Conservation (phyloP, 2,888 invertebrate species). For the Drosophila nigricruria region DNA sequence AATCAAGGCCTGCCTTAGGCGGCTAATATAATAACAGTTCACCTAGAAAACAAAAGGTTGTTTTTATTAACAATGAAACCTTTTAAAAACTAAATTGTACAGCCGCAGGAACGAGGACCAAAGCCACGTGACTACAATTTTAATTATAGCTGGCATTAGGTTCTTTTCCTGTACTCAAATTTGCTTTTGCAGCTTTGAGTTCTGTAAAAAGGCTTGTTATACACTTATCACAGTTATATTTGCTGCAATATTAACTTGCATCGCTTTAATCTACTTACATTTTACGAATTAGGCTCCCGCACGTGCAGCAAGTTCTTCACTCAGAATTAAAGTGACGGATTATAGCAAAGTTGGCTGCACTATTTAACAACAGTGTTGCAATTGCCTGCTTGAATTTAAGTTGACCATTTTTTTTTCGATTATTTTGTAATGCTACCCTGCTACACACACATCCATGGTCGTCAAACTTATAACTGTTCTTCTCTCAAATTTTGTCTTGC, state of each 20-base stretch:
- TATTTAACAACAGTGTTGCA: background rate
- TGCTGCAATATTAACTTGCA: conserved; percentile 51
- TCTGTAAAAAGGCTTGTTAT: conserved; percentile 60
- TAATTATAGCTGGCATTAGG: conserved; percentile 24
- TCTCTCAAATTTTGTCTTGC: background rate
- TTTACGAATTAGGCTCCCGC: fast-evolving
- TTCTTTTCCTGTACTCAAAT: conserved; percentile 11
- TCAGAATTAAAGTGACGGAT: conserved; percentile 41
- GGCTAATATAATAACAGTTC: conserved; percentile 5
- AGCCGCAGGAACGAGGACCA: conserved; percentile 2
- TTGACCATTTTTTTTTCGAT: background rate
- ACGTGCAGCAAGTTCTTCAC: conserved; percentile 1
- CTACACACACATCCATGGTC: background rate
- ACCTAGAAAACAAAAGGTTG: conserved; percentile 48
- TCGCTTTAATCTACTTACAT: conserved; percentile 55
- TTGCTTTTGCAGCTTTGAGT: conserved; percentile 78
- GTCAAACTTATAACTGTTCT: conserved; percentile 50
- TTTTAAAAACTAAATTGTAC: conserved; percentile 4
- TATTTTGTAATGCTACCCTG: background rate
- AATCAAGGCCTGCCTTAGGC: conserved; percentile 1
- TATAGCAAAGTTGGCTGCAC: conserved; percentile 33
- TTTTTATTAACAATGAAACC: background rate
- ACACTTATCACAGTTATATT: conserved; percentile 76
- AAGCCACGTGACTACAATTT: conserved; percentile 52
- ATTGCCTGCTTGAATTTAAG: background rate